These are phyloP conservation scores for Prionailurus bengalensis DNA, from an alignment of 2,113 vertebrate species.

Conservation along the genomic window DNA sequence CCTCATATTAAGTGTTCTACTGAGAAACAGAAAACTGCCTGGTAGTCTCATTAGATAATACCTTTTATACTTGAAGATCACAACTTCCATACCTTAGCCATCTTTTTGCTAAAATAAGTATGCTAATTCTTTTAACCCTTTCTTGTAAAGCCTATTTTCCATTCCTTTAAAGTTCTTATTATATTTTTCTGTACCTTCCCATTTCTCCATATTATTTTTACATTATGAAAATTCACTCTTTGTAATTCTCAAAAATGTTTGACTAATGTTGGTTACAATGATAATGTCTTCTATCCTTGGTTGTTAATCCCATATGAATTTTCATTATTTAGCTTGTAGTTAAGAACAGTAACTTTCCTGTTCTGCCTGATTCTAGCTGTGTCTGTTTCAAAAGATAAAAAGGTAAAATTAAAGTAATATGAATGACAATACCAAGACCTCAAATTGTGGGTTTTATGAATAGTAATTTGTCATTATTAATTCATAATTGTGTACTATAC, in stretches of 20 bases:
- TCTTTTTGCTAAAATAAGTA: constrained; percentile 47
- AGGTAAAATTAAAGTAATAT: constrained; percentile 44
- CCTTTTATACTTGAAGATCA: constrained; percentile 20
- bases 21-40: constrained; percentile 45
- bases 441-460: constrained; percentile 17
- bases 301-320: not conserved
- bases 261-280: constrained; percentile 29
- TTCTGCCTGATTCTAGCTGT: not conserved
- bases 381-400: not conserved
- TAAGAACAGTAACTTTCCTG: constrained; percentile 42
- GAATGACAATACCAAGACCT: constrained; percentile 35
- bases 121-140: constrained; percentile 57
- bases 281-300: constrained; percentile 21
- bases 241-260: constrained; percentile 40
- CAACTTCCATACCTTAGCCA: constrained; percentile 24
- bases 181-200: not conserved
- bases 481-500: not conserved
- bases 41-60: not conserved
- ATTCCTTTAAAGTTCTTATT: constrained; percentile 50
- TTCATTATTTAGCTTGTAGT: not conserved
- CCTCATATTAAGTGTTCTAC: constrained; percentile 3
- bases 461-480: constrained; percentile 43
- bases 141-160: not conserved
- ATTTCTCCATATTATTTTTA: constrained; percentile 48
- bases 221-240: constrained; percentile 22